Conservation (phyloP, 2,888 invertebrate species). For the Pheosia tremula region DNA sequence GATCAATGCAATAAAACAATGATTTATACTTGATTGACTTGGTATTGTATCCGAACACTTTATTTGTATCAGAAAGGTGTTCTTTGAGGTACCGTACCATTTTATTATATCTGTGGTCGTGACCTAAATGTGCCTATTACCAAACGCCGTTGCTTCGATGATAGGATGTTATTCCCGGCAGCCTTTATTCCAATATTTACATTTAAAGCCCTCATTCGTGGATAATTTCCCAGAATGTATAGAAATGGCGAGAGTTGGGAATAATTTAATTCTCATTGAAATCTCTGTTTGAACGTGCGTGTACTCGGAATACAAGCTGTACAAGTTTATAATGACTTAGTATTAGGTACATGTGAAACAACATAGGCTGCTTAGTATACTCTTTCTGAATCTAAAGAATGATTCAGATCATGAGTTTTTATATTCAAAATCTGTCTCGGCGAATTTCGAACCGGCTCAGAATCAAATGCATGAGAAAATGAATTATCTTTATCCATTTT, state of each 20-base stretch:
- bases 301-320: background rate
- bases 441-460: too few relatives aligned
- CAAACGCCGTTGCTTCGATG: background rate
- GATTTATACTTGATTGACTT: too few relatives aligned
- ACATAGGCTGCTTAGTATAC: too few relatives aligned
- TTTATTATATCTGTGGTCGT: background rate
- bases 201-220: background rate
- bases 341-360: too few relatives aligned
- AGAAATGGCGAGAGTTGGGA: background rate
- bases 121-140: background rate
- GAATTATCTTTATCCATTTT: too few relatives aligned
- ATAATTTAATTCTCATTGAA: background rate
- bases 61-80: background rate
- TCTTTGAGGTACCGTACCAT: background rate
- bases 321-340: too few relatives aligned
- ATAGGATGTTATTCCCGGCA: background rate
- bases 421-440: too few relatives aligned
- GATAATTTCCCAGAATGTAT: background rate
- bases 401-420: too few relatives aligned
- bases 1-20: too few relatives aligned
- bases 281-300: background rate
- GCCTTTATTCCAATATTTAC: conserved; percentile 2
- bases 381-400: too few relatives aligned
- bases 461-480: too few relatives aligned
- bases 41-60: too few relatives aligned